Percentiles rank a stretch among this genome's conserved stretches.
These are phyloP conservation scores for Nomada goodeniana DNA, from an alignment of 2,888 invertebrate genomes.

Conservation along the genomic window DNA sequence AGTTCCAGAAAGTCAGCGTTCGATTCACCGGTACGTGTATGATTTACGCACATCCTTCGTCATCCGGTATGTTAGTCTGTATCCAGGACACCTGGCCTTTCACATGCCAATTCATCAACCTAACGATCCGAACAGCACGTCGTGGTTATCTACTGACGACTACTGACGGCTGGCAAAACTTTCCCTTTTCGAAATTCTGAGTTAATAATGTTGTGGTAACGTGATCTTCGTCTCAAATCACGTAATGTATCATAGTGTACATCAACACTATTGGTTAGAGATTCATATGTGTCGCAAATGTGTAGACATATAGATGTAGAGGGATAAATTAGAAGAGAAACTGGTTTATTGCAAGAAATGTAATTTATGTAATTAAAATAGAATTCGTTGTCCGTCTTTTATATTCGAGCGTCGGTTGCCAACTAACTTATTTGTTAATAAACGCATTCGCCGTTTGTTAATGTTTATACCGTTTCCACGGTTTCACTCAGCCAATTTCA, in stretches of 20 bases:
- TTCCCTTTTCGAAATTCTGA: conserved; percentile 23
- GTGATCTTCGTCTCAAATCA: not conserved
- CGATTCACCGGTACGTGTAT: conserved; percentile 57
- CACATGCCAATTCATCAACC: conserved; percentile 62
- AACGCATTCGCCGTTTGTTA: no score
- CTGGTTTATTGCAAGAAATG: no score
- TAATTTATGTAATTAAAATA: no score
- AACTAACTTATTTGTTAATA: no score
- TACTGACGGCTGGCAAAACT: conserved; percentile 42
- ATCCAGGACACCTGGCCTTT: conserved; percentile 53
- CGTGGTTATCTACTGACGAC: conserved; percentile 36
- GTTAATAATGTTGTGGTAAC: not conserved
- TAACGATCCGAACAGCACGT: conserved; percentile 59
- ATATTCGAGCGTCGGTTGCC: no score
- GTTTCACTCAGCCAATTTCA: no score
- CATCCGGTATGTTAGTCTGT: conserved; percentile 51
- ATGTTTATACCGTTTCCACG: no score
- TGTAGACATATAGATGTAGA: no score
- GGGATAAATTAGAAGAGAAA: no score
- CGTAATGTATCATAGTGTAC: not conserved
- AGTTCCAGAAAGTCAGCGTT: conserved; percentile 66
- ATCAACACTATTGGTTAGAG: no score
- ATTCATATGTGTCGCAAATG: no score
- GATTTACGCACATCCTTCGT: conserved; percentile 70
- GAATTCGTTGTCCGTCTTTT: no score